Evolutionary conservation across 2,888 invertebrate species (phyloP).

Genomic region (Acleris literana): DNA sequence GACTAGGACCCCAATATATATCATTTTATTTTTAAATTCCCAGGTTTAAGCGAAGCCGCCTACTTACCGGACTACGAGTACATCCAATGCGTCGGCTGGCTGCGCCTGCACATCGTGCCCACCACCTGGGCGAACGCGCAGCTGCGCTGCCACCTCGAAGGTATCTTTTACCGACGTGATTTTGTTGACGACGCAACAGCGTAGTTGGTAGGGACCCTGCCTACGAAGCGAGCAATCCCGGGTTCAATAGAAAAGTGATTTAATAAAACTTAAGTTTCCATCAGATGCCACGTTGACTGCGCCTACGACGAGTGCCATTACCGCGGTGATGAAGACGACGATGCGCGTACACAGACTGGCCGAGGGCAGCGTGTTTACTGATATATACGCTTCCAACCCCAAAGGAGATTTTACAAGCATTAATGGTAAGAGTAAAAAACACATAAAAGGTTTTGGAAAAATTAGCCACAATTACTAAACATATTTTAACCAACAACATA

Average conservation of each 20-base stretch:
- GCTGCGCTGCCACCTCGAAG: slow-evolving; percentile 19
- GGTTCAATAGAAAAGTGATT: no score
- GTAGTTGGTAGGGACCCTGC: no score
- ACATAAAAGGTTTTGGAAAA: no score
- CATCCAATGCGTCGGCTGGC: neutral
- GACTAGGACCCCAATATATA: no score
- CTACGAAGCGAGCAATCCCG: no score
- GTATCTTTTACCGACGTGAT: neutral
- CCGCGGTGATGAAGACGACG: slow-evolving; percentile 1
- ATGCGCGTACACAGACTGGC: slow-evolving; percentile 4
- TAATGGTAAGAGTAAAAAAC: neutral
- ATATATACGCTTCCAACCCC: slow-evolving; percentile 7
- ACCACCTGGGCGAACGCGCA: slow-evolving; percentile 3
- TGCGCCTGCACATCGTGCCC: slow-evolving; percentile 26
- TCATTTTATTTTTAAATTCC: no score
- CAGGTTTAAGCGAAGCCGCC: no score
- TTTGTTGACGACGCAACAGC: no score
- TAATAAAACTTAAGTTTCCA: no score
- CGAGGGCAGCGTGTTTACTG: slow-evolving; percentile 4
- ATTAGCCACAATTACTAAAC: no score
- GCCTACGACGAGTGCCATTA: neutral
- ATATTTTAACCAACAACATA: no score
- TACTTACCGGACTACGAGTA: no score
- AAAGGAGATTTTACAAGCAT: slow-evolving; percentile 3
- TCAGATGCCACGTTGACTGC: slow-evolving; percentile 14